Percentiles rank a stretch among this genome's conserved stretches.
Conservation (phyloP, 23 tunicate species). For the Trididemnum nubilum region DNA sequence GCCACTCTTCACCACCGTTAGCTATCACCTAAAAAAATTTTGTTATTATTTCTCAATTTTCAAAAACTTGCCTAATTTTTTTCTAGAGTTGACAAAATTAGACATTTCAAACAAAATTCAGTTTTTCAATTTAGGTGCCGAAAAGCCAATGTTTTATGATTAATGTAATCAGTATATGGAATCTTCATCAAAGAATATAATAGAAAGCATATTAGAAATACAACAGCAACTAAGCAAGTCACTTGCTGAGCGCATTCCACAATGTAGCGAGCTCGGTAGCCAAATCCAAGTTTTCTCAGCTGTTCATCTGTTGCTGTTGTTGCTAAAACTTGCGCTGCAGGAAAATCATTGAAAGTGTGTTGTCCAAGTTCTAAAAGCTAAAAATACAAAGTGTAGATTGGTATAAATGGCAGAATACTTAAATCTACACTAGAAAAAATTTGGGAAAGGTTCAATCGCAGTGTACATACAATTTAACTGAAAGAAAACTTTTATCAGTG, state of each 20-base stretch:
- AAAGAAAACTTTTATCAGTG: no score
- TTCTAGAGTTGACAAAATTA: neutral
- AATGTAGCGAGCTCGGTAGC: conserved; percentile 82
- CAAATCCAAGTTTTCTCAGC: conserved; percentile 75
- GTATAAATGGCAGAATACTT: no score
- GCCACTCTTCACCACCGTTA: conserved; percentile 76
- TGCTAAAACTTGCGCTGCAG: conserved; percentile 33
- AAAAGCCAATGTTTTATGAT: no score
- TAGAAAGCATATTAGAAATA: no score
- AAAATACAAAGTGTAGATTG: neutral
- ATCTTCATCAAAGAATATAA: no score
- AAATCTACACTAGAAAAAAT: neutral
- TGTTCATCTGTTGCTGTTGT: conserved; percentile 19
- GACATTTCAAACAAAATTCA: no score
- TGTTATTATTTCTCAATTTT: neutral
- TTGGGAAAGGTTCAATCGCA: no score
- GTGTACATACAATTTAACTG: no score
- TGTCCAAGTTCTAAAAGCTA: conserved; percentile 44
- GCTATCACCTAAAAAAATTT: conserved; percentile 23
- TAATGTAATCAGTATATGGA: no score
- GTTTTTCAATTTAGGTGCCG: no score
- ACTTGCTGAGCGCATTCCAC: conserved; percentile 55
- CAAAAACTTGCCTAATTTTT: neutral
- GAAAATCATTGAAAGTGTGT: conserved; percentile 55
- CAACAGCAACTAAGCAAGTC: no score